Conservation (phyloP, 2,113 vertebrate genomes). For the Andinoacara biseriatus region DNA sequence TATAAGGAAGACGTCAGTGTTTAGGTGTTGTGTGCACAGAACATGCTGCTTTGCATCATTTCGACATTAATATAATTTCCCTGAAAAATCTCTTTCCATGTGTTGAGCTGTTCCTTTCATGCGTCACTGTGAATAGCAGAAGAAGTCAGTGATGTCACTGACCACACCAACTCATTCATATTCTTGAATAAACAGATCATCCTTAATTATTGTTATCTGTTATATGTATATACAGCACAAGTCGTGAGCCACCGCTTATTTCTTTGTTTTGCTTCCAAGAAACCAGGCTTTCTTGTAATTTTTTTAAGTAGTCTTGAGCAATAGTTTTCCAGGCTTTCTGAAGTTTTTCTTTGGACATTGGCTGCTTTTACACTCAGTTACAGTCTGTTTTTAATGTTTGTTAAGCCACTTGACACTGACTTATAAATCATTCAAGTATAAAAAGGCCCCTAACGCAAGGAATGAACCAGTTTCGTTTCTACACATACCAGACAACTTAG, state of each 20-base stretch:
- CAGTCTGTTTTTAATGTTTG: too few species aligned
- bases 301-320: not conserved
- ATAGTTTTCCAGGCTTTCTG: not conserved
- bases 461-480: too few species aligned
- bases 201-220: not conserved
- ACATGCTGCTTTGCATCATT: conserved; percentile 13
- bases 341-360: not conserved
- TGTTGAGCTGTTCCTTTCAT: conserved; percentile 2
- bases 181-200: not conserved
- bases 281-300: not conserved
- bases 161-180: conserved; percentile 11
- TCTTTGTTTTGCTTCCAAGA: conserved; percentile 1
- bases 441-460: too few species aligned
- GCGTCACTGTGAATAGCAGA: conserved; percentile 15
- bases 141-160: conserved; percentile 11
- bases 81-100: conserved; percentile 11
- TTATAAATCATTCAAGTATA: too few species aligned
- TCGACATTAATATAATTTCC: conserved; percentile 3
- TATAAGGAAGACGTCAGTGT: not conserved
- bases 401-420: too few species aligned
- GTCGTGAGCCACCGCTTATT: not conserved
- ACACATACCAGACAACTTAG: too few species aligned
- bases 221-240: not conserved
- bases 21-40: not conserved
- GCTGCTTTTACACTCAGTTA: not conserved